Base-by-base conservation (phyloP, 2,113 vertebrate species). In the Lethenteron camtschaticum region DNA sequence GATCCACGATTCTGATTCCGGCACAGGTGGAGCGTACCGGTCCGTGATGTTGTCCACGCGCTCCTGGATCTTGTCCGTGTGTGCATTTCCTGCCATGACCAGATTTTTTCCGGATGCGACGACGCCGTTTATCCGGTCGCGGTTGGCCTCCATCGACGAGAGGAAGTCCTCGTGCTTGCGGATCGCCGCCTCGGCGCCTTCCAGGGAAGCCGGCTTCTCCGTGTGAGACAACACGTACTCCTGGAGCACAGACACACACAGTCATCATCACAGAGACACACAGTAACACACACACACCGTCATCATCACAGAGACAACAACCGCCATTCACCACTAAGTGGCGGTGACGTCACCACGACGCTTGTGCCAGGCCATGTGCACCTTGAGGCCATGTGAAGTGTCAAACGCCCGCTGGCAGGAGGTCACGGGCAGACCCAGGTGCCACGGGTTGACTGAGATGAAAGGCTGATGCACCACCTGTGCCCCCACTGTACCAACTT, bases 161-260 rank as follows among this genome's bases (percentile, higher is more conserved):
- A 90, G 79, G 76, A 90, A 89, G 72, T 90, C 92, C 70, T 96
- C 92, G 4, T 89, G 85, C 70, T 90, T 92, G 73, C 88, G 85
- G 66, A 96, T 89, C 74, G 90, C 82, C 9, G 84, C 88, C 8
- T 89, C 84, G 0, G 90, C 90, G 1, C 80, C 85, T 70, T 89
- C 83, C 69, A 95, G 81, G 10, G 82, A 88, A 70, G 78, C 75
- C 0, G 90, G 87, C 90, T 92, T 85, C 80, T 95, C 91, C n/a
- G 85, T 87, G 79, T 95, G 90, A 1, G 88, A 86, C 70, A 96
- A 75, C 3, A 86, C 78, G 1, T 91, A 90, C 71, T 96, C 92
- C 92, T 95, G 77, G 7, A 24, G 57, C 73, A 69, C n/a, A 41
- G 4, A 41, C 41, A 41, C 41, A 41, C 41, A 41, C 41, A 24